phyloP scores from a whole-genome alignment of 2,888 invertebrate genomes.

The Eristalis arbustorum region DNA sequence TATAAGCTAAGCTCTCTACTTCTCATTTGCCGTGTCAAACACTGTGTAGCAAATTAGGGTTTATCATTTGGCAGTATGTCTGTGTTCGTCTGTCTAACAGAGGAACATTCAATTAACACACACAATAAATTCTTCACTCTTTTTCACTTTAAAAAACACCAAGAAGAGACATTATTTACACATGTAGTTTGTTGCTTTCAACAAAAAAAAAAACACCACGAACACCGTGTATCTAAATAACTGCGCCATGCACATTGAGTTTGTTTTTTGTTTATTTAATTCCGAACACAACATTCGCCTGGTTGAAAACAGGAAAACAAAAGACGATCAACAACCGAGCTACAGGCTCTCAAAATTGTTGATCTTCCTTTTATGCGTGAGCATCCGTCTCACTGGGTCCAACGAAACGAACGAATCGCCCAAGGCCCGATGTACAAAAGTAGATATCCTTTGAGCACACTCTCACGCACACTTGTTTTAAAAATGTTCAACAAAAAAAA shows the following conservation, averaged over 20 bases:
- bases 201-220: neutral
- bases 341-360: neutral
- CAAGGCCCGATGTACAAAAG: slow-evolving; percentile 22
- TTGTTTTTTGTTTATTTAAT: neutral
- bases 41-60: neutral
- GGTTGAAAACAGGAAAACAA: neutral
- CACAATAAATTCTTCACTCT: neutral
- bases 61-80: neutral
- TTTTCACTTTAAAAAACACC: neutral
- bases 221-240: neutral
- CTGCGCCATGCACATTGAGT: neutral
- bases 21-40: neutral
- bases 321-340: neutral
- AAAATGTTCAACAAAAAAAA: slow-evolving; percentile 9
- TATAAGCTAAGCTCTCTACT: neutral
- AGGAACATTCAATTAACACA: neutral
- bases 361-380: no score
- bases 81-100: neutral
- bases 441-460: slow-evolving; percentile 51
- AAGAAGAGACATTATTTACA: neutral
- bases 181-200: neutral
- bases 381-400: slow-evolving; percentile 12
- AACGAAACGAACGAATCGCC: neutral
- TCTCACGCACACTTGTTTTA: slow-evolving; percentile 10
- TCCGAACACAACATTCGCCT: neutral